These are phyloP conservation scores for Phalanger gymnotis DNA, from an alignment of 2,797 vertebrate genomes.

Conservation along the genomic window DNA sequence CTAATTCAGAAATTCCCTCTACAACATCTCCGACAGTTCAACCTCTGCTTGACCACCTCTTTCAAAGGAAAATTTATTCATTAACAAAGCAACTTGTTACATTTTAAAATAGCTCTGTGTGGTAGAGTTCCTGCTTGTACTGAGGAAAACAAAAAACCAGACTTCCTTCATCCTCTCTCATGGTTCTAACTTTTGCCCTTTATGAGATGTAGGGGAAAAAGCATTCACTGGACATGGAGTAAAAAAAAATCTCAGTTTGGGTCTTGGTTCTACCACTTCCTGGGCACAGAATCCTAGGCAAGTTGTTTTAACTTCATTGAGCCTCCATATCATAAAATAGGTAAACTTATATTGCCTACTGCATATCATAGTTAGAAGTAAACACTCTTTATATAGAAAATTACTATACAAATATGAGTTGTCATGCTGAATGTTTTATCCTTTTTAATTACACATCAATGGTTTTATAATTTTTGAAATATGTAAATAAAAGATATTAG, in stretches of 20 bases:
- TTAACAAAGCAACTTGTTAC: background rate
- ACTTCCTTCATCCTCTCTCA: background rate
- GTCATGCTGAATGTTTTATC: background rate
- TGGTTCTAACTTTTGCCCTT: background rate
- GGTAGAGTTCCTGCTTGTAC: background rate
- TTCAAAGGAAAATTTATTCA: background rate
- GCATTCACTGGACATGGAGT: background rate
- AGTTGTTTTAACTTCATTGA: background rate
- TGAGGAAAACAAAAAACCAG: background rate
- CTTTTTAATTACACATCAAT: background rate
- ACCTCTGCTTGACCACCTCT: background rate
- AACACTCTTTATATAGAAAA: background rate
- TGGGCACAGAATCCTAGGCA: background rate
- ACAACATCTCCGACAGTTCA: background rate
- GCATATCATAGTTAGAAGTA: background rate
- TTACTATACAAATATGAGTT: background rate
- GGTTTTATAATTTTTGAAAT: background rate
- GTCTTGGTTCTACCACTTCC: background rate
- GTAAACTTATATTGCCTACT: background rate
- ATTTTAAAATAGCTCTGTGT: background rate
- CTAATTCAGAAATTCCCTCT: background rate
- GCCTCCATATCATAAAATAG: background rate
- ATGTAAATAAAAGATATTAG: background rate
- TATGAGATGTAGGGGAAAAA: background rate
- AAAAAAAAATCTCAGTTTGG: background rate